Percentiles rank a stretch among this genome's conserved stretches.
These are phyloP conservation scores for Cataglyphis cursor DNA, from an alignment of 2,888 invertebrate species.

Conservation along the genomic window DNA sequence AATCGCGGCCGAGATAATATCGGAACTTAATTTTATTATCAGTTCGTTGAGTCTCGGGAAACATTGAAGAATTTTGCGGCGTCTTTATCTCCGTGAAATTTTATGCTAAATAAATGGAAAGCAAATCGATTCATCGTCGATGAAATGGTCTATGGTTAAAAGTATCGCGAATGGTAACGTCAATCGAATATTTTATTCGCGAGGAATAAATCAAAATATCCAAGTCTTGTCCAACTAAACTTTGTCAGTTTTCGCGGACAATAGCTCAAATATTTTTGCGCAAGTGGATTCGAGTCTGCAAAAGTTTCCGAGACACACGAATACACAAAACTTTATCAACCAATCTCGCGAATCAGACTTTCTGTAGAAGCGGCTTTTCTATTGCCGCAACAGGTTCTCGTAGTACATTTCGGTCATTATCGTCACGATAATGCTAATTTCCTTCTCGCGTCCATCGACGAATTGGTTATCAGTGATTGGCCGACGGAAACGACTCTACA, in stretches of 20 bases:
- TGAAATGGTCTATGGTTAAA: background rate
- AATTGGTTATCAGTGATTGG: constrained; percentile 28
- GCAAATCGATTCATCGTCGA: background rate
- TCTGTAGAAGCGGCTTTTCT: constrained; percentile 13
- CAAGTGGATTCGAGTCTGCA: background rate
- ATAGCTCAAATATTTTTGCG: background rate
- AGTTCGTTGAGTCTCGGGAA: constrained; percentile 14
- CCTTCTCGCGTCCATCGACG: constrained; percentile 13
- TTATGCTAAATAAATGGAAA: background rate
- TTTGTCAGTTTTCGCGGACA: background rate
- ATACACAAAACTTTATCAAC: constrained; percentile 16
- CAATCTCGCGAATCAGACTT: constrained; percentile 14
- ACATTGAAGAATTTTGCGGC: background rate
- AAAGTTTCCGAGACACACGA: background rate
- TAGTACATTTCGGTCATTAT: constrained; percentile 50
- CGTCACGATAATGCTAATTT: constrained; percentile 54
- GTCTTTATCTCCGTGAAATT: background rate
- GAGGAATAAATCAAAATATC: background rate
- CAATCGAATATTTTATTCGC: background rate
- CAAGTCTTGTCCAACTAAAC: background rate
- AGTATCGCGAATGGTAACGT: background rate
- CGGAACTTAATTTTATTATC: constrained; percentile 28
- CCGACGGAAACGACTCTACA: background rate
- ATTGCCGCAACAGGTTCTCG: constrained; percentile 66
- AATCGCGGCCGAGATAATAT: constrained; percentile 10